phyloP scores from a whole-genome alignment of 2,113 vertebrate genomes.

The Oncorhynchus gorbuscha region DNA sequence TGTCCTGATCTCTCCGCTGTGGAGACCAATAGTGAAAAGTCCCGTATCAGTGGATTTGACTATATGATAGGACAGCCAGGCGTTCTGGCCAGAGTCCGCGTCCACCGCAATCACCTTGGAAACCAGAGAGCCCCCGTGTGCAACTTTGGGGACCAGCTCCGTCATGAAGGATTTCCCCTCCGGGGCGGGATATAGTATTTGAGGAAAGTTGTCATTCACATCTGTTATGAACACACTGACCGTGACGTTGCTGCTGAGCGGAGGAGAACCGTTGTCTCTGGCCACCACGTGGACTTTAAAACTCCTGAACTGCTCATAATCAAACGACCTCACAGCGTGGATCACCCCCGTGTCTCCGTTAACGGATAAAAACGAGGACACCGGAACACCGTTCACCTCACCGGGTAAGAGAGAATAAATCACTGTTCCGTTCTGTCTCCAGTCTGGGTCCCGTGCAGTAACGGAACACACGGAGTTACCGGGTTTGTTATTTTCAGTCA shows the following conservation, averaged over 20 bases:
- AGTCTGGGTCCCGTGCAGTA: constrained; percentile 70
- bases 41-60: constrained; percentile 58
- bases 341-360: constrained; percentile 76
- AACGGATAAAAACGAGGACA: constrained; percentile 76
- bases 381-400: constrained; percentile 52
- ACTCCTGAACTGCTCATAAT: constrained; percentile 71
- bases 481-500: constrained; percentile 76
- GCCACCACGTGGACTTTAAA: constrained; percentile 68
- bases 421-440: constrained; percentile 70
- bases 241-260: constrained; percentile 68
- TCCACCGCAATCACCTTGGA: constrained; percentile 75
- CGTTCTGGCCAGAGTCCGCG: constrained; percentile 62
- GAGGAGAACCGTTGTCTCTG: constrained; percentile 71
- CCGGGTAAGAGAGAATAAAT: constrained; percentile 69
- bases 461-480: constrained; percentile 73
- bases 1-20: constrained; percentile 61
- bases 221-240: constrained; percentile 69
- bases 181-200: constrained; percentile 66
- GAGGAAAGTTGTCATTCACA: constrained; percentile 72
- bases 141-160: constrained; percentile 70
- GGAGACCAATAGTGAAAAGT: constrained; percentile 59
- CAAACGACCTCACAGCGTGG: constrained; percentile 73
- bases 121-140: constrained; percentile 71
- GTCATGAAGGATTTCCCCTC: constrained; percentile 62
- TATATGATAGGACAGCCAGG: constrained; percentile 61